Percentiles rank a stretch among this genome's conserved stretches.
phyloP scores from a whole-genome alignment of 2,888 invertebrate species.

The Pharmacophagus antenor region DNA sequence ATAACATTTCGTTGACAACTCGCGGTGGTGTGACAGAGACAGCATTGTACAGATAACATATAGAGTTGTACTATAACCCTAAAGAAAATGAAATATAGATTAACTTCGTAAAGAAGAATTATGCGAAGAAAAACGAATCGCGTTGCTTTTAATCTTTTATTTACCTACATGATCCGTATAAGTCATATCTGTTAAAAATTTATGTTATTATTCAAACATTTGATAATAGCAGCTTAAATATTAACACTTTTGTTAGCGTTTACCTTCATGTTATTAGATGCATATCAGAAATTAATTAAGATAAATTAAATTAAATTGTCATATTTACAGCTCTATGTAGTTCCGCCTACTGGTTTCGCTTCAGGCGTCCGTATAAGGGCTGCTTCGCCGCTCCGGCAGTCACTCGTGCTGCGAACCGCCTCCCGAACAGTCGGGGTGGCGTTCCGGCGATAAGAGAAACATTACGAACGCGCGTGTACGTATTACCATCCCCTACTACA shows the following conservation, averaged over 20 bases:
- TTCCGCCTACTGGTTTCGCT: slow-evolving; percentile 60
- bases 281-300: neutral
- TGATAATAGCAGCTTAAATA: too few species aligned
- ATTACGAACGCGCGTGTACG: slow-evolving; percentile 71
- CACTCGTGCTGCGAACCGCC: slow-evolving; percentile 66
- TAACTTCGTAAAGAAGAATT: too few species aligned
- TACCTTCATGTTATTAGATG: too few species aligned
- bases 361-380: slow-evolving; percentile 66
- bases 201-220: too few species aligned
- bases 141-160: too few species aligned
- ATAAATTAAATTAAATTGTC: neutral
- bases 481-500: slow-evolving; percentile 41
- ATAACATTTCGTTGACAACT: slow-evolving; percentile 71
- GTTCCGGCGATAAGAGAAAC: slow-evolving; percentile 42
- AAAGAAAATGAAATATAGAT: neutral
- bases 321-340: slow-evolving; percentile 37
- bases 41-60: slow-evolving; percentile 36
- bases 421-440: slow-evolving; percentile 66
- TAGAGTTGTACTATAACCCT: slow-evolving; percentile 37
- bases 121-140: too few species aligned
- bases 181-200: too few species aligned
- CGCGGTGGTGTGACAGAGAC: slow-evolving; percentile 55
- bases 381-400: slow-evolving; percentile 44
- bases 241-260: too few species aligned
- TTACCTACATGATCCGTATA: too few species aligned